Percentiles rank a stretch among this genome's conserved stretches.
Conservation (phyloP, 2,888 invertebrate species). For the Drosophila lacicola region DNA sequence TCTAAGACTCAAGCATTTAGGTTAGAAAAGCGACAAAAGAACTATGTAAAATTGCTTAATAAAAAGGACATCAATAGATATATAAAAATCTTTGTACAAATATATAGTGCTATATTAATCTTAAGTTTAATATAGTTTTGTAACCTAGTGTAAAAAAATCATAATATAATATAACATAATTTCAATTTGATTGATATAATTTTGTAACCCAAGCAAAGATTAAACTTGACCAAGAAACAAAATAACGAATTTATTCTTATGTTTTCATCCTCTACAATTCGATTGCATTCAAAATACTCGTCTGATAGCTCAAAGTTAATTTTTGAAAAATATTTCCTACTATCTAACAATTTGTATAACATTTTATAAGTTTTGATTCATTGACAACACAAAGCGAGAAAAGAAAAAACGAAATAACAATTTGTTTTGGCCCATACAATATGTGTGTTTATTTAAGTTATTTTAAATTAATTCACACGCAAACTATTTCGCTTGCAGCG, state of each 20-base stretch:
- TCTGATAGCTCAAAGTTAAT: background rate
- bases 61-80: constrained; percentile 2
- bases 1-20: constrained; percentile 58
- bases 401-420: constrained; percentile 1
- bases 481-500: constrained; percentile 32
- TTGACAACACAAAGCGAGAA: constrained; percentile 16
- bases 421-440: constrained; percentile 12
- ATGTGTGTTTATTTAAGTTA: constrained; percentile 55
- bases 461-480: constrained; percentile 70
- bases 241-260: background rate
- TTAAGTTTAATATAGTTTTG: constrained; percentile 7
- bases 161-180: background rate
- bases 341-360: background rate
- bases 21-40: constrained; percentile 10
- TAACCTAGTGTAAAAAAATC: background rate
- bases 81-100: constrained; percentile 43
- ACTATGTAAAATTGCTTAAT: constrained; percentile 7
- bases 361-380: constrained; percentile 9
- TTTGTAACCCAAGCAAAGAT: background rate
- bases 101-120: constrained; percentile 14
- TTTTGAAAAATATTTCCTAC: background rate
- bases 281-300: background rate
- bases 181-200: background rate
- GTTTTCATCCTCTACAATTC: background rate
- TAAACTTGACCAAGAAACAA: background rate